Conservation (phyloP, 2,797 vertebrate species). For the Euthynnus affinis region DNA sequence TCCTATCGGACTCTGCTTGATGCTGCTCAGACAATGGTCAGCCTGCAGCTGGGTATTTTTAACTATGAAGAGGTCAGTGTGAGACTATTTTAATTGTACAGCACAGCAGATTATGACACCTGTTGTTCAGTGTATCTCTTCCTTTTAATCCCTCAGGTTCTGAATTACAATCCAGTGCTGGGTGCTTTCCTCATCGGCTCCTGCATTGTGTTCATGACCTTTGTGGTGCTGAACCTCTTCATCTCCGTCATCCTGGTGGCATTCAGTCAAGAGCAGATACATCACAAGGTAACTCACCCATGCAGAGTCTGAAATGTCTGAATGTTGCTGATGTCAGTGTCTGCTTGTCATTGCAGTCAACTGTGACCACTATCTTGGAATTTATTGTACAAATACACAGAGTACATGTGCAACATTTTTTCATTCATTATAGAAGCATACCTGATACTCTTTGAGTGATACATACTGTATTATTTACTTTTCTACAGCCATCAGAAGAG, state of each 20-base stretch:
- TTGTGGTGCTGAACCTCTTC: conserved; percentile 97
- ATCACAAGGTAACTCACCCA: conserved; percentile 86
- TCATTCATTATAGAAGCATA: not conserved
- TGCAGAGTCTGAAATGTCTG: conserved; percentile 20
- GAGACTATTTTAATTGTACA: not conserved
- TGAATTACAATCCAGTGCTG: conserved; percentile 93
- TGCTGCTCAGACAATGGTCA: conserved; percentile 92
- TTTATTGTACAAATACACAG: not conserved
- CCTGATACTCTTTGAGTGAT: conserved; percentile 6
- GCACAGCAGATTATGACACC: not conserved
- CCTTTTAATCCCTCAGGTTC: conserved; percentile 83
- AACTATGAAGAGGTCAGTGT: conserved; percentile 94
- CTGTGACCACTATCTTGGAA: not conserved
- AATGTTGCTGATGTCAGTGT: conserved; percentile 2
- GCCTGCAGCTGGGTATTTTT: conserved; percentile 96
- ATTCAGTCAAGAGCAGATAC: conserved; percentile 94
- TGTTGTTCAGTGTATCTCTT: conserved; percentile 1
- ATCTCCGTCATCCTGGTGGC: conserved; percentile 97
- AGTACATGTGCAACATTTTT: not conserved
- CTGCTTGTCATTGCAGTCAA: not conserved
- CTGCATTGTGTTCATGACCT: conserved; percentile 97
- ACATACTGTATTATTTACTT: conserved; percentile 34
- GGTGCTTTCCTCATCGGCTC: conserved; percentile 95
- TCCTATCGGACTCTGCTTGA: conserved; percentile 95
- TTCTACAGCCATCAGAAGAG: conserved; percentile 92